Conservation (phyloP, 1,140 invertebrate genomes). For the Apis dorsata region DNA sequence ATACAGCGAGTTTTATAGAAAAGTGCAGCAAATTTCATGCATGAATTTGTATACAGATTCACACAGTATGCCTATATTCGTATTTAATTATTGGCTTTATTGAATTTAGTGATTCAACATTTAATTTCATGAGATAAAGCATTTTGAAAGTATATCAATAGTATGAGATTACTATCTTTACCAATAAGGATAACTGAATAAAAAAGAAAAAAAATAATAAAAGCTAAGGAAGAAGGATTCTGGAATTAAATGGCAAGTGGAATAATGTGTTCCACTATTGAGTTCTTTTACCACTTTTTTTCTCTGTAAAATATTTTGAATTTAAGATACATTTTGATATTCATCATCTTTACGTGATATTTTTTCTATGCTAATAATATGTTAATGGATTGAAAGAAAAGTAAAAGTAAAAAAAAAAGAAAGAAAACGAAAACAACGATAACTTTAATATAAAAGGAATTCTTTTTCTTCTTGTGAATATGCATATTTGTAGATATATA, state of each 20-base stretch:
- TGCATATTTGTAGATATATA: background rate
- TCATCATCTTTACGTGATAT: background rate
- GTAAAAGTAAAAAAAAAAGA: background rate
- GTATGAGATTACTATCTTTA: background rate
- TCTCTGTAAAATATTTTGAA: background rate
- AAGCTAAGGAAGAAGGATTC: background rate
- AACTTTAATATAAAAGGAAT: background rate
- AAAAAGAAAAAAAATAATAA: background rate
- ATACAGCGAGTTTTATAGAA: background rate
- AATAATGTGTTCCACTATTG: background rate
- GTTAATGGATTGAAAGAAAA: background rate
- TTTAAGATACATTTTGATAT: background rate
- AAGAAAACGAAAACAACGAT: background rate
- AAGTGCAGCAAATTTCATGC: background rate
- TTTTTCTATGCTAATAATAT: background rate
- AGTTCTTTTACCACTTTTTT: background rate
- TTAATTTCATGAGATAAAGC: background rate
- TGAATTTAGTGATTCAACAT: background rate
- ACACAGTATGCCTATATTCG: background rate
- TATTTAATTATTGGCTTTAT: background rate
- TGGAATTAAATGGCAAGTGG: background rate
- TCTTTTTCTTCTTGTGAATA: background rate
- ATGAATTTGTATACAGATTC: background rate
- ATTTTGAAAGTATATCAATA: conserved; percentile 1
- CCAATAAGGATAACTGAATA: background rate